phyloP scores from a whole-genome alignment of 2,888 invertebrate species.

The Dendrolimus pini region DNA sequence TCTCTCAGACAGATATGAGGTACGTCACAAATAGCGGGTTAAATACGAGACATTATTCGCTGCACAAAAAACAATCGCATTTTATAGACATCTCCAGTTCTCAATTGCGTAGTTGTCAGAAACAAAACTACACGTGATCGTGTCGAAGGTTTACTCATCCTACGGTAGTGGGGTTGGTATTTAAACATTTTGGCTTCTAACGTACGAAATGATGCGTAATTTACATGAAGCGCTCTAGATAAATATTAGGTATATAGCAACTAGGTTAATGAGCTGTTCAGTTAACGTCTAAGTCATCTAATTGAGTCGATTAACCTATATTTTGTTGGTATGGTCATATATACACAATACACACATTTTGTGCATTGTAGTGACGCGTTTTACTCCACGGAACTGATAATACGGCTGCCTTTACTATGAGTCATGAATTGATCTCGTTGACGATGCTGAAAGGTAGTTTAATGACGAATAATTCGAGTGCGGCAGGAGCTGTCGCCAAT shows the following conservation, averaged over 20 bases:
- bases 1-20: no score
- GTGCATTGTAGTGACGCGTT: background rate
- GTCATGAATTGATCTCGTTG: slow-evolving; percentile 26
- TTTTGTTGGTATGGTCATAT: slow-evolving; percentile 3
- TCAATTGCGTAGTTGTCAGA: background rate
- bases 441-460: slow-evolving; percentile 35
- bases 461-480: slow-evolving; percentile 57
- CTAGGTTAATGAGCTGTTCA: background rate
- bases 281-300: background rate
- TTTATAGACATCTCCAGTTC: no score
- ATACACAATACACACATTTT: background rate
- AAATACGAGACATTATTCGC: no score
- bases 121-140: background rate
- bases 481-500: slow-evolving; percentile 42
- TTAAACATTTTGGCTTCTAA: background rate
- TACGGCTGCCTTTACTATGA: slow-evolving; percentile 24
- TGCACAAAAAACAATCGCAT: no score
- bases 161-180: background rate
- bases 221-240: background rate
- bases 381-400: slow-evolving; percentile 10
- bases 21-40: no score
- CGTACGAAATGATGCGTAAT: background rate
- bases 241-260: background rate
- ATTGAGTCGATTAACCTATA: slow-evolving; percentile 2
- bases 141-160: background rate